phyloP scores from a whole-genome alignment of 2,797 vertebrate species.

The Manis pentadactyla region DNA sequence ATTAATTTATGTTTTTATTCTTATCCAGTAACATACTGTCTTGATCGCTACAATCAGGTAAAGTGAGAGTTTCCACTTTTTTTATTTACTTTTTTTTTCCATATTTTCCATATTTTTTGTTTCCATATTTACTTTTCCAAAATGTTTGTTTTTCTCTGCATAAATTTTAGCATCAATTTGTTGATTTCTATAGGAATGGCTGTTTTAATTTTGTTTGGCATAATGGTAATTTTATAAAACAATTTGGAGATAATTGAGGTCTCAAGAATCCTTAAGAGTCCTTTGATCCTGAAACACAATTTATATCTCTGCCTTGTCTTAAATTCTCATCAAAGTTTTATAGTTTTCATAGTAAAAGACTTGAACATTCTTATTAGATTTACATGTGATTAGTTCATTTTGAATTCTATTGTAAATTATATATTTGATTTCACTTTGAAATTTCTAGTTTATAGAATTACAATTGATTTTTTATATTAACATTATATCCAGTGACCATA shows the following conservation, averaged over 20 bases:
- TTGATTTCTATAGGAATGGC: not conserved
- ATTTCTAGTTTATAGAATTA: not conserved
- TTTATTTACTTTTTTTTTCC: too few relatives aligned
- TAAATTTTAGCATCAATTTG: not conserved
- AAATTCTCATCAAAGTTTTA: not conserved
- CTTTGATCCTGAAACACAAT: not conserved
- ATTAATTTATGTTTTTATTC: not conserved
- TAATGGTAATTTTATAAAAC: not conserved
- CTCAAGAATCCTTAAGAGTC: not conserved
- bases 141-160: not conserved
- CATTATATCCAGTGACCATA: not conserved
- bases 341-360: not conserved
- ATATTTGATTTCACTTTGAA: not conserved
- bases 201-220: not conserved
- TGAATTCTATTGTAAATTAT: not conserved
- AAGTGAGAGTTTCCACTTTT: not conserved
- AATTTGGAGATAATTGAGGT: not conserved
- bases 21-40: not conserved
- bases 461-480: not conserved
- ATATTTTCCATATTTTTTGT: too few relatives aligned
- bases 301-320: not conserved
- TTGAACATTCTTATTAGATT: not conserved
- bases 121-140: not conserved
- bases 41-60: too few relatives aligned
- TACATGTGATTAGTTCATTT: not conserved